Conservation (phyloP, 2,797 vertebrate species). For the Spatula versicolor region DNA sequence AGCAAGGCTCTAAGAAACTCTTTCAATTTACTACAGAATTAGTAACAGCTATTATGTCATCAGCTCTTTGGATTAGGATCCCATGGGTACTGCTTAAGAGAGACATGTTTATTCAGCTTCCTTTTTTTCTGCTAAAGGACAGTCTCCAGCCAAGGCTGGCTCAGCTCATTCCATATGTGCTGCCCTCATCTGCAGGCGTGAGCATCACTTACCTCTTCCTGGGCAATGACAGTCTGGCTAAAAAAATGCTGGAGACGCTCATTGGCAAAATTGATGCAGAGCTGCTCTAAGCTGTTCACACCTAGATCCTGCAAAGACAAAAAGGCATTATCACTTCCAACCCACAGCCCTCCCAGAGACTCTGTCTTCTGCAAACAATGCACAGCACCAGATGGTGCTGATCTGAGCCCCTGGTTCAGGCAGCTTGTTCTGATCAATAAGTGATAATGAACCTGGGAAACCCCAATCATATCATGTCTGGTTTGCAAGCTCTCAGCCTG, state of each 20-base stretch:
- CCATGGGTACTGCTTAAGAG: not conserved
- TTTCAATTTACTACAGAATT: not conserved
- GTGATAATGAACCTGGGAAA: not conserved
- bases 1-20: not conserved
- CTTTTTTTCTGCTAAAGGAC: not conserved
- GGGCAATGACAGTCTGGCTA: slow-evolving; percentile 82
- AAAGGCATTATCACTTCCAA: not conserved
- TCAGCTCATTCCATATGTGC: not conserved
- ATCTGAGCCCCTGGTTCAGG: not conserved
- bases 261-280: slow-evolving; percentile 93
- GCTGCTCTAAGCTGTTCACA: slow-evolving; percentile 93
- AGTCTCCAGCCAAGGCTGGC: not conserved
- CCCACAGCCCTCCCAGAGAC: not conserved
- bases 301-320: slow-evolving; percentile 82
- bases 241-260: slow-evolving; percentile 89
- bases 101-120: not conserved
- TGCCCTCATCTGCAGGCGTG: not conserved
- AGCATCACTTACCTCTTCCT: slow-evolving; percentile 86
- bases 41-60: not conserved
- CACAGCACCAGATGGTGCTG: not conserved
- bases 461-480: not conserved
- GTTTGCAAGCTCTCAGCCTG: not conserved
- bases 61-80: not conserved
- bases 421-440: not conserved
- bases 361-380: not conserved